Evolutionary conservation across 2,113 vertebrate genomes (phyloP).

Genomic region (Cercopithecus mona): DNA sequence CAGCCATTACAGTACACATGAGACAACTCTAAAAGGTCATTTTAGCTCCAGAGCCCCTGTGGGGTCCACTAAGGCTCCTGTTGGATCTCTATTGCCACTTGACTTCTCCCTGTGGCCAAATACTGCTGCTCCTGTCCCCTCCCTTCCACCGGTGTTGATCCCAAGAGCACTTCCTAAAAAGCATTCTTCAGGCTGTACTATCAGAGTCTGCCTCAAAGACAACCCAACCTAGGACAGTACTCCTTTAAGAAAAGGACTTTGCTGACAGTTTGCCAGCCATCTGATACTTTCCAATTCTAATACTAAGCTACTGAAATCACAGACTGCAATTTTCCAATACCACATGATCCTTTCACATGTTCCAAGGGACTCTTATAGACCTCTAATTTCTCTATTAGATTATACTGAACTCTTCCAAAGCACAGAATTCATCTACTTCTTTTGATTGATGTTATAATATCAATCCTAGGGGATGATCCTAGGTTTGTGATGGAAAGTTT

Average conservation of each 20-base stretch:
- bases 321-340: neutral
- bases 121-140: neutral
- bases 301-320: neutral
- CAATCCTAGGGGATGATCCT: neutral
- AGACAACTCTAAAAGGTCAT: neutral
- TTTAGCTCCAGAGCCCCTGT: neutral
- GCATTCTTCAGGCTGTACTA: neutral
- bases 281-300: neutral
- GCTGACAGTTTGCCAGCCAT: neutral
- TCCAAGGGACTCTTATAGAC: neutral
- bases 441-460: neutral
- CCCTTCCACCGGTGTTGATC: neutral
- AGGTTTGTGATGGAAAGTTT: neutral
- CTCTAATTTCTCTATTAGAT: neutral
- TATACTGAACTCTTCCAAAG: neutral
- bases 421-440: neutral
- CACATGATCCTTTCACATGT: neutral
- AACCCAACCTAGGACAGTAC: neutral
- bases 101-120: neutral
- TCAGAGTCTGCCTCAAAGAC: neutral
- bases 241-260: neutral
- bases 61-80: neutral
- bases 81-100: neutral
- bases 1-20: neutral
- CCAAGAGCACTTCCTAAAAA: neutral